These are phyloP conservation scores for Eurytoma adleriae DNA, from an alignment of 2,888 invertebrate genomes.

Conservation along the genomic window DNA sequence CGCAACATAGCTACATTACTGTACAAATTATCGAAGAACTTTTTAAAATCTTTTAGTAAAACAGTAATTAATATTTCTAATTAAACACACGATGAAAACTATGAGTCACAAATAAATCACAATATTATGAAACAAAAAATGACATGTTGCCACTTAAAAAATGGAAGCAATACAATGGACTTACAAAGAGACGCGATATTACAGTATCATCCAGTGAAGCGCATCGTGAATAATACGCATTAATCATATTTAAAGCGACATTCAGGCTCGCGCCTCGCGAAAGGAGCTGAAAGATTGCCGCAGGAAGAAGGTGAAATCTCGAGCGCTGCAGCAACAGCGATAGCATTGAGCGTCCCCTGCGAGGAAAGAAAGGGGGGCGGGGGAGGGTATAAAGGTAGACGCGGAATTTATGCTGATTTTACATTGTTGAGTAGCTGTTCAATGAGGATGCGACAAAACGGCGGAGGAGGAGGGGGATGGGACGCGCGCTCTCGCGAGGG, in stretches of 20 bases:
- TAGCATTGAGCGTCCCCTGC: constrained; percentile 8
- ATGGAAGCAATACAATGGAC: too few relatives aligned
- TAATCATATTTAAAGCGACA: neutral
- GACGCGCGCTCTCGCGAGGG: neutral
- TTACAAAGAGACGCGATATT: too few relatives aligned
- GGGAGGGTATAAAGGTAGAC: constrained; percentile 13
- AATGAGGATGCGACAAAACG: neutral
- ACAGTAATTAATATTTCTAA: neutral
- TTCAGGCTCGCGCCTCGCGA: neutral
- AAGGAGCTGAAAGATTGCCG: constrained; percentile 8
- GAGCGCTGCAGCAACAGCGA: constrained; percentile 22
- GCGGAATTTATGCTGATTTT: constrained; percentile 60
- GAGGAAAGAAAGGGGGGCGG: neutral
- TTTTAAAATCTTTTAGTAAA: too few relatives aligned
- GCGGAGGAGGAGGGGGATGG: neutral
- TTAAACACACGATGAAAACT: neutral
- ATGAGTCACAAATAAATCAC: neutral
- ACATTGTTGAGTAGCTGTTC: constrained; percentile 54
- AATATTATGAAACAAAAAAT: neutral
- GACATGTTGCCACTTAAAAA: too few relatives aligned
- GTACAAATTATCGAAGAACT: too few relatives aligned
- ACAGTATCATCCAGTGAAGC: neutral
- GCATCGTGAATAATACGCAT: constrained; percentile 42
- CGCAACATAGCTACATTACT: too few relatives aligned
- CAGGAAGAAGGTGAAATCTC: constrained; percentile 28